Conservation (phyloP, 1,140 invertebrate genomes). For the Rhyzopertha dominica region DNA sequence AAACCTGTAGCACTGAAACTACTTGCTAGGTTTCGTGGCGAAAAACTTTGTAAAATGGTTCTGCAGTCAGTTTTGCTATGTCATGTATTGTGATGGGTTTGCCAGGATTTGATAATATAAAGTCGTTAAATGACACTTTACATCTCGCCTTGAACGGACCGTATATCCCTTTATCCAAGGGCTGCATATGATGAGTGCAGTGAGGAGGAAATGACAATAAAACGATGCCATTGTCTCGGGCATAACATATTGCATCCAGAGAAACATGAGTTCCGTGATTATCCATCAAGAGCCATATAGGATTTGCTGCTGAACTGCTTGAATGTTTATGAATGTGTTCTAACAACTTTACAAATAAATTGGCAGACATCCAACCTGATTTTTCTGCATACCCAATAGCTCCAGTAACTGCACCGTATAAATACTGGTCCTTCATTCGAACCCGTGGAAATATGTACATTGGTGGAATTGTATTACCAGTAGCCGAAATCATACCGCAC, state of each 20-base stretch:
- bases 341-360: constrained; percentile 14
- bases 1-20: constrained; percentile 19
- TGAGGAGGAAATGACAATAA: constrained; percentile 40
- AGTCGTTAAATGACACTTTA: constrained; percentile 43
- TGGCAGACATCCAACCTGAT: constrained; percentile 22
- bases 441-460: constrained; percentile 40
- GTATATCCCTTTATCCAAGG: constrained; percentile 41
- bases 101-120: constrained; percentile 30
- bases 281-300: constrained; percentile 34
- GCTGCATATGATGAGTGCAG: constrained; percentile 44
- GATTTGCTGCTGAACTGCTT: constrained; percentile 22
- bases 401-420: constrained; percentile 33
- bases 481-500: constrained; percentile 37
- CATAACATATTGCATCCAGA: constrained; percentile 30
- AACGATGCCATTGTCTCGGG: constrained; percentile 36
- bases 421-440: constrained; percentile 32
- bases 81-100: constrained; percentile 40
- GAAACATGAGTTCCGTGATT: constrained; percentile 29
- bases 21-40: constrained; percentile 24
- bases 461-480: constrained; percentile 36
- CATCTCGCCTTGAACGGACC: constrained; percentile 37
- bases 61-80: constrained; percentile 23
- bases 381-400: constrained; percentile 17
- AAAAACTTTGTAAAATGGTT: constrained; percentile 24
- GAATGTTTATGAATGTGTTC: constrained; percentile 15